These are phyloP conservation scores for Dicrurus megarhynchus DNA, from an alignment of 2,113 vertebrate species.

Conservation along the genomic window DNA sequence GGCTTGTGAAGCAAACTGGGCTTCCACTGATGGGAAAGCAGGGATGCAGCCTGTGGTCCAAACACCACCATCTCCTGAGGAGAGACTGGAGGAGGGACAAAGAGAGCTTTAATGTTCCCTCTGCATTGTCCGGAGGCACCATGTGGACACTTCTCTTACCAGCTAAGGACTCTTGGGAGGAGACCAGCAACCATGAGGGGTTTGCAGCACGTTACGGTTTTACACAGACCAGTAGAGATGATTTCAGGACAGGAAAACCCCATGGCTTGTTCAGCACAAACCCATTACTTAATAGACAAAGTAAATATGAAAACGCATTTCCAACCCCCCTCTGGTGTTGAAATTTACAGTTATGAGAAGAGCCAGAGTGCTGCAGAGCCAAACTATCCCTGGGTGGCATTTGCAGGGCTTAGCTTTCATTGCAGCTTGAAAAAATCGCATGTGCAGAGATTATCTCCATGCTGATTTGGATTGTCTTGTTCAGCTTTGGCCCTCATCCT, in stretches of 20 bases:
- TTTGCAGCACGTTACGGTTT: background rate
- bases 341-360: constrained; percentile 30
- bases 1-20: background rate
- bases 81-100: background rate
- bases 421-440: constrained; percentile 44
- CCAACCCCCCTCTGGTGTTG: background rate
- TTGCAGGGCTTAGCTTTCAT: constrained; percentile 61
- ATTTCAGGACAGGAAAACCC: background rate
- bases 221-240: background rate
- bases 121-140: background rate
- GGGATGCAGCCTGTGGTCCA: background rate
- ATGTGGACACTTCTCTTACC: background rate
- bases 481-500: constrained; percentile 63
- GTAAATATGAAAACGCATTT: background rate
- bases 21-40: background rate
- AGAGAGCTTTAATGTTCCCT: background rate
- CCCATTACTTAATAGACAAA: background rate
- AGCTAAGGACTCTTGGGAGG: background rate
- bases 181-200: background rate
- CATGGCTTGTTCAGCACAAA: background rate
- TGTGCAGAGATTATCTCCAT: constrained; percentile 46
- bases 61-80: background rate
- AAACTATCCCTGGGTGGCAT: constrained; percentile 52
- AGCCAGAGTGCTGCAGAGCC: background rate
- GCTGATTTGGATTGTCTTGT: constrained; percentile 61